A percentile compares a stretch with the other conserved stretches of the same genome.
Conservation (phyloP, 2,797 vertebrate genomes). For the Sebastes jordani region DNA sequence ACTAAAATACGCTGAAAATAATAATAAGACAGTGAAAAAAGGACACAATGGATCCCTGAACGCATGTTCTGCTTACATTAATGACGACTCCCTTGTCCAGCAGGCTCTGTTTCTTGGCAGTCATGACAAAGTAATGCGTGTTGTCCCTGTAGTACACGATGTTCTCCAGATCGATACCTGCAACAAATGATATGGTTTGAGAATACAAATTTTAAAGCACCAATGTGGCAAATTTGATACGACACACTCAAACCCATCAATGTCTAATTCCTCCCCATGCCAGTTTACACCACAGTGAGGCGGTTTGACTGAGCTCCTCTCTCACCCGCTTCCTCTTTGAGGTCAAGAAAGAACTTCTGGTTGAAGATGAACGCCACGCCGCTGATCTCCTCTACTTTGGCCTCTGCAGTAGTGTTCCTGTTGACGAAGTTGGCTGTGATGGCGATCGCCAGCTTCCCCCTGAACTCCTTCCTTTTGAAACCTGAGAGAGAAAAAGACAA, state of each 20-base stretch:
- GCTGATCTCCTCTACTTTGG: conserved; percentile 98
- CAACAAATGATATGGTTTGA: conserved; percentile 7
- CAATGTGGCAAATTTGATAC: background rate
- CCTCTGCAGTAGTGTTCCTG: conserved; percentile 96
- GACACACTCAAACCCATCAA: background rate
- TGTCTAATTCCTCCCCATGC: background rate
- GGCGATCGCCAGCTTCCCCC: conserved; percentile 96
- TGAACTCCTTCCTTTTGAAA: conserved; percentile 95
- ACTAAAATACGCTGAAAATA: background rate
- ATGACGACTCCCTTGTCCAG: conserved; percentile 97
- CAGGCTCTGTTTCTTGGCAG: conserved; percentile 97
- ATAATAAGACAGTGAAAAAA: background rate
- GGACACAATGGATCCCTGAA: background rate
- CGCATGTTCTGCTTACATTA: conserved; percentile 81
- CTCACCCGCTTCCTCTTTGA: conserved; percentile 95
- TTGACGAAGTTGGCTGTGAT: conserved; percentile 99
- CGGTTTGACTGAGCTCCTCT: background rate
- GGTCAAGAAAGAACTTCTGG: conserved; percentile 98
- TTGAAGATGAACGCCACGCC: conserved; percentile 99
- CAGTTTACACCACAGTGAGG: background rate
- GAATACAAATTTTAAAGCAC: background rate
- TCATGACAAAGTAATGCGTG: conserved; percentile 99
- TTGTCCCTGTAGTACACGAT: conserved; percentile 98
- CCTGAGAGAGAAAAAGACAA: conserved; percentile 74
- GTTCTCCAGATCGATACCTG: conserved; percentile 98